Evolutionary conservation across 2,797 vertebrate genomes (phyloP).

Genomic region (Uromys caudimaculatus): DNA sequence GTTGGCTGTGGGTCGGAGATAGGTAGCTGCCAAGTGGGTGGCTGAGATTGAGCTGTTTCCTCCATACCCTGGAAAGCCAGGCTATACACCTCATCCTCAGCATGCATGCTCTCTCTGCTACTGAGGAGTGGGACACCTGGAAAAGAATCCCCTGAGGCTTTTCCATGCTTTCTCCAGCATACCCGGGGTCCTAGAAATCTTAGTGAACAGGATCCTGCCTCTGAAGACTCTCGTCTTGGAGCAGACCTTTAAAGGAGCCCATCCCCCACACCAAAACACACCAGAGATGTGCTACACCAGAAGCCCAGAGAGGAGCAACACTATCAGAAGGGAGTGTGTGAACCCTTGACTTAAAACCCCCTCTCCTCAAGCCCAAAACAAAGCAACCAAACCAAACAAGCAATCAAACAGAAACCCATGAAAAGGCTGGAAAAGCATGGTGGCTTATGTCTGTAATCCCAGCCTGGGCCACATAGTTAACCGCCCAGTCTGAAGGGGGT

Average conservation of each 20-base stretch:
- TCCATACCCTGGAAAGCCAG: neutral
- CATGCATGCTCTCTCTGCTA: neutral
- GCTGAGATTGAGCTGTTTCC: neutral
- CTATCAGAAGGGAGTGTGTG: neutral
- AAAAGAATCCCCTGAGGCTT: neutral
- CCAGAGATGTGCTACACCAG: neutral
- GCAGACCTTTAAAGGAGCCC: neutral
- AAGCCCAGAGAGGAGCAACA: neutral
- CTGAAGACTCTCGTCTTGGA: neutral
- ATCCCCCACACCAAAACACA: neutral
- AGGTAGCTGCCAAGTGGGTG: neutral
- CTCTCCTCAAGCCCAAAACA: neutral
- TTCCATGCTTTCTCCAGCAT: neutral
- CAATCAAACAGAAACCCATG: neutral
- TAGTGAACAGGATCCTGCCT: neutral
- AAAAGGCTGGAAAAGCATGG: neutral
- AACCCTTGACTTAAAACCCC: neutral
- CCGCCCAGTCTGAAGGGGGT: neutral
- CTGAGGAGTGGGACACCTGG: neutral
- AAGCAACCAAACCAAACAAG: neutral
- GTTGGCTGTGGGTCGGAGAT: neutral
- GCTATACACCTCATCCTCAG: neutral
- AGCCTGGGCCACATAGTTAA: neutral
- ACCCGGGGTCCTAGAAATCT: conserved; percentile 22
- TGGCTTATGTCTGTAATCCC: neutral